Conservation (phyloP, 2,888 invertebrate genomes). For the Deroplatys truncata region DNA sequence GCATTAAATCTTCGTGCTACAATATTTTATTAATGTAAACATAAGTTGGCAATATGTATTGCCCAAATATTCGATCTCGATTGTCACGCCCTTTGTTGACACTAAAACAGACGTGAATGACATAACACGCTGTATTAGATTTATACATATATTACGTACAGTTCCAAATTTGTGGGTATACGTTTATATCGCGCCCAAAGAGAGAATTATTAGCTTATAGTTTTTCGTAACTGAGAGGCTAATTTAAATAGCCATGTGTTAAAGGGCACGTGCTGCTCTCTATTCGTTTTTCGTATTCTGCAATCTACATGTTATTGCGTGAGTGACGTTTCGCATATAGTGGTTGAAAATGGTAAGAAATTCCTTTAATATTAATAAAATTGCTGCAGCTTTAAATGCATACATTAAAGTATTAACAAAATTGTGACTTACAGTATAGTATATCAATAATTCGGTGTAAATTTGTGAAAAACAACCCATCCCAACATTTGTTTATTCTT, state of each 20-base stretch:
- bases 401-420: not conserved
- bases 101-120: not conserved
- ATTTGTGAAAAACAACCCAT: not conserved
- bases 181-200: not conserved
- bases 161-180: not conserved
- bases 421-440: not conserved
- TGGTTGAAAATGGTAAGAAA: not conserved
- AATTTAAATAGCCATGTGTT: not conserved
- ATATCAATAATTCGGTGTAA: not conserved
- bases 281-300: not conserved
- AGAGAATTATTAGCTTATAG: not conserved
- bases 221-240: not conserved
- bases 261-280: conserved; percentile 13
- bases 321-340: not conserved
- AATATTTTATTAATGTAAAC: not conserved
- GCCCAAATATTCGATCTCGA: not conserved
- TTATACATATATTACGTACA: not conserved
- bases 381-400: not conserved
- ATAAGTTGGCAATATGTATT: not conserved
- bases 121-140: not conserved
- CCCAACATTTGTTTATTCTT: not conserved
- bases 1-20: not conserved
- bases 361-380: not conserved
- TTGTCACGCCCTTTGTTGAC: not conserved
- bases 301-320: conserved; percentile 3